Evolutionary conservation across 2,888 invertebrate species (phyloP), one percentile per base, ranked within the genome.

Genomic region (Acleris sparsana): DNA sequence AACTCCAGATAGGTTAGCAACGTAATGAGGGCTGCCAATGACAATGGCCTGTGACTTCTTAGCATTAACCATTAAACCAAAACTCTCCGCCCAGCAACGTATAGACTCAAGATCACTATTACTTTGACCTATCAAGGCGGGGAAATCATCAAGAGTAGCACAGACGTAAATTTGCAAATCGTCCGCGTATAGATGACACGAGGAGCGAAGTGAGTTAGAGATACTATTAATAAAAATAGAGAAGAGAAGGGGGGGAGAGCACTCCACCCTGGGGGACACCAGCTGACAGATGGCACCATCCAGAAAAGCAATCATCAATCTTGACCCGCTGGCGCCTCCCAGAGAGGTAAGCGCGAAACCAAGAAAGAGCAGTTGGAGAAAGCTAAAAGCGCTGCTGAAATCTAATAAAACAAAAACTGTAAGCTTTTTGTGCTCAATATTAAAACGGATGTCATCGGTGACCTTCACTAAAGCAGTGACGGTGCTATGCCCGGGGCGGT

Each of bases 281-380:
- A 5, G 17, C 18, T 11, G 4, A 39, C 17, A 4, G 17, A 18
- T 11, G 39, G n/a, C 29, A 55, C 60, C 11, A 55, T 20, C 39
- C 60, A 60, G 3, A 65, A 18, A 44, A 20, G 20, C 20, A 20
- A 2, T 65, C 65, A 46, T 65, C 65, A 20, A 20, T 2, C 20
- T 20, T 20, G 20, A 20, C 20, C 20, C 20, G 20, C 20, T 20
- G 20, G 20, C 1, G 65, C 65, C 25, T 60, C 60, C 11, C 60
- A 49, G 18, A 60, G n/a, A 63, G 57, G n/a, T 57, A 63, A 29
- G 57, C 52, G 22, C 13, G 13, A 46, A 64, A 64, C 59, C 53
- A 64, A 3, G 29, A 44, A 16, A 53, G 33, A 5, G 49, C 53
- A 13, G 20, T 20, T 20, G 20, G 1, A 20, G 20, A 20, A 20